Percentiles rank a stretch among this genome's conserved stretches.
These are phyloP conservation scores for Stegodyphus dumicola DNA, from an alignment of 1,140 invertebrate genomes.

Conservation along the genomic window DNA sequence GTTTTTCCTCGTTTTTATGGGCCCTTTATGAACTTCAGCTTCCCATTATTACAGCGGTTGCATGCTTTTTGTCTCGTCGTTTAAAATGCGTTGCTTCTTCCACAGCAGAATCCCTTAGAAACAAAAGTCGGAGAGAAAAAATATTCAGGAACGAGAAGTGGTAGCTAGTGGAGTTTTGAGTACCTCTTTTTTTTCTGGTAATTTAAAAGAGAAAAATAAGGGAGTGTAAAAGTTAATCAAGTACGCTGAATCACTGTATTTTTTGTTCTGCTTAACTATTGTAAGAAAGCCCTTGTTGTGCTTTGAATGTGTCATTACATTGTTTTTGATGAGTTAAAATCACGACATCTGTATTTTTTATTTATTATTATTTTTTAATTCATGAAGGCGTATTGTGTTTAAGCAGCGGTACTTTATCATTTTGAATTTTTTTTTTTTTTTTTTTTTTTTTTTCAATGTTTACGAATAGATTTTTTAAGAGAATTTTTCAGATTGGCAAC, in stretches of 20 bases:
- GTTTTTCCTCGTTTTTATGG: slow-evolving; percentile 36
- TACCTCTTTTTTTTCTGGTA: background rate
- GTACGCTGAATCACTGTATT: background rate
- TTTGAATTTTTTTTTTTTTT: no score
- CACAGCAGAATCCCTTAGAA: background rate
- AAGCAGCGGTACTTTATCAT: no score
- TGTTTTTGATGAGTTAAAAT: background rate
- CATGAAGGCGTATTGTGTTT: no score
- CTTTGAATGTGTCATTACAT: background rate
- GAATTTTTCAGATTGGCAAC: no score
- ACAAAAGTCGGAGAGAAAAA: background rate
- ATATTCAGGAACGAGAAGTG: background rate
- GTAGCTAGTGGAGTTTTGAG: background rate
- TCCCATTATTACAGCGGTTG: background rate
- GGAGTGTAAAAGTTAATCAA: slow-evolving; percentile 10
- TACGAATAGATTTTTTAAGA: no score
- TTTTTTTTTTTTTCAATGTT: no score
- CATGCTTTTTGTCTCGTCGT: background rate
- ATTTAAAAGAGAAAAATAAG: background rate
- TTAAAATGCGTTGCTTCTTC: slow-evolving; percentile 5
- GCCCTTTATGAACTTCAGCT: slow-evolving; percentile 36
- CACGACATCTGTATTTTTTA: background rate
- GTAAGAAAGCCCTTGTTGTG: background rate
- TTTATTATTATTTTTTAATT: background rate
- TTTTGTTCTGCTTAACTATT: background rate